These are phyloP conservation scores for Neodon shergylaensis DNA, from an alignment of 2,113 vertebrate species.

Conservation along the genomic window DNA sequence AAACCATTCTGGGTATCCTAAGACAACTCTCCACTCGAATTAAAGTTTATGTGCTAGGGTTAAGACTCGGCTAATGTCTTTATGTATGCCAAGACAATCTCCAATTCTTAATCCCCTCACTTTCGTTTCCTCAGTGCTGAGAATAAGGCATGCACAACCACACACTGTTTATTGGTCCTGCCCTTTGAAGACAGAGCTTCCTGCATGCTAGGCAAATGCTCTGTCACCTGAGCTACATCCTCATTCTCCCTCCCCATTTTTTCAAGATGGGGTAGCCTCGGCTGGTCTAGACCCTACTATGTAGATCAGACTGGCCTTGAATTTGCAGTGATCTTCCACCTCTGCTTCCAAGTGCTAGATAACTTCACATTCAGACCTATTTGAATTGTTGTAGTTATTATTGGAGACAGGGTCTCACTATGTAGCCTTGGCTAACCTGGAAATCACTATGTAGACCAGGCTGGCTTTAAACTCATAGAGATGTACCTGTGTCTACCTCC, in stretches of 20 bases:
- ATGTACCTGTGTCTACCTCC: too few relatives aligned
- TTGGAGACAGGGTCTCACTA: not conserved
- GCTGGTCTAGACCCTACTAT: not conserved
- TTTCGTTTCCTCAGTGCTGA: not conserved
- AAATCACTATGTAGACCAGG: not conserved
- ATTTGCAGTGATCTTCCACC: too few relatives aligned
- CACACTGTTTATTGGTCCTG: not conserved
- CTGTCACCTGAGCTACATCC: not conserved
- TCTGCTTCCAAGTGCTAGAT: not conserved
- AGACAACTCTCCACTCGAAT: not conserved
- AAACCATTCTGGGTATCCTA: not conserved
- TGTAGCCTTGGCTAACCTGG: not conserved
- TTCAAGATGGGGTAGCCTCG: not conserved
- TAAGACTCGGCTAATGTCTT: not conserved
- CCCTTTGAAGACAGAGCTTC: not conserved
- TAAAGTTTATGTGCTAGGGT: not conserved
- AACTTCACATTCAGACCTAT: not conserved
- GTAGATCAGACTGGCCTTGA: not conserved
- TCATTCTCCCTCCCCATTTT: not conserved
- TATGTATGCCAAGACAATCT: not conserved
- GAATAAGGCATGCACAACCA: not conserved
- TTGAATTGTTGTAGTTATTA: not conserved
- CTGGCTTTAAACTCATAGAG: not conserved
- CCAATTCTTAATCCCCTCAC: not conserved
- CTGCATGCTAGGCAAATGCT: not conserved